Conservation (phyloP, 2,888 invertebrate species). For the Hermaeophaga mercurialis region DNA sequence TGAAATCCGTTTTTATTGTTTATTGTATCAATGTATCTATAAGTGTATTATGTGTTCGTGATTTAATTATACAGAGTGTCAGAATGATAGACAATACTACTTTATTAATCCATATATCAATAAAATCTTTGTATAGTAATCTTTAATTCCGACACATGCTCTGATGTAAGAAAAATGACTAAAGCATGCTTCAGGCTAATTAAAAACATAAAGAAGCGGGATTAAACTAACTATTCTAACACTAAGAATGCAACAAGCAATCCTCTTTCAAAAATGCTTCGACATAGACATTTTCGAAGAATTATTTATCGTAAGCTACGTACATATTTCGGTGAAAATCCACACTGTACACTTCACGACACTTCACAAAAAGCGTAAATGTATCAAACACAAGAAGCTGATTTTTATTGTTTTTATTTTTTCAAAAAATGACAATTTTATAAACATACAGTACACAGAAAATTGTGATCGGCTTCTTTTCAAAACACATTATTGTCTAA, state of each 20-base stretch:
- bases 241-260: too few species aligned
- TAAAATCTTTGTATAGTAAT: too few species aligned
- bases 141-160: too few species aligned
- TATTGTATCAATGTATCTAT: slow-evolving; percentile 44
- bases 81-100: too few species aligned
- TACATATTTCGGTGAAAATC: slow-evolving; percentile 44
- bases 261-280: slow-evolving; percentile 21
- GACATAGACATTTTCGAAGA: slow-evolving; percentile 26
- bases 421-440: slow-evolving; percentile 36
- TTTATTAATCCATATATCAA: too few species aligned
- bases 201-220: slow-evolving; percentile 9
- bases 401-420: slow-evolving; percentile 39
- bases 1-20: slow-evolving; percentile 55
- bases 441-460: slow-evolving; percentile 30
- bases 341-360: slow-evolving; percentile 42
- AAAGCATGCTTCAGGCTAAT: slow-evolving; percentile 12
- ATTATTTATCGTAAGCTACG: slow-evolving; percentile 41
- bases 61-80: too few species aligned
- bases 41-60: slow-evolving; percentile 35
- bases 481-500: slow-evolving; percentile 41
- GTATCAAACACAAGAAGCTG: slow-evolving; percentile 35
- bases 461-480: slow-evolving; percentile 23
- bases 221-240: slow-evolving; percentile 17
- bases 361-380: slow-evolving; percentile 36
- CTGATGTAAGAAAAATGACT: background rate